These are phyloP conservation scores for Zhuqinia jingwanae DNA, from an alignment of 2,888 invertebrate genomes.

Conservation along the genomic window DNA sequence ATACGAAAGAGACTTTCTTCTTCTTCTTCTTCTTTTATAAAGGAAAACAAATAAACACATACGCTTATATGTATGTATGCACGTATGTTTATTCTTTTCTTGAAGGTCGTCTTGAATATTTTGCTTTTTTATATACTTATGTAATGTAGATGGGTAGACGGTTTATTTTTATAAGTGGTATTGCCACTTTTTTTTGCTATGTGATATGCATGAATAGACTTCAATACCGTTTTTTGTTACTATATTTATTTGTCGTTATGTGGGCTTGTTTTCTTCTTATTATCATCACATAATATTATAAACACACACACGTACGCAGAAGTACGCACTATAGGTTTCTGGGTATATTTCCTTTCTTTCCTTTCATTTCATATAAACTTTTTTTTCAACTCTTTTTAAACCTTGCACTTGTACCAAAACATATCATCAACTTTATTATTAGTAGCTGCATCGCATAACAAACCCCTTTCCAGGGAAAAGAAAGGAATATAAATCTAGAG, in stretches of 20 bases:
- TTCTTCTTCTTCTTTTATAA: too few relatives aligned
- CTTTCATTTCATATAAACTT: not conserved
- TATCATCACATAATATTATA: too few relatives aligned
- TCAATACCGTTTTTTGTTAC: not conserved
- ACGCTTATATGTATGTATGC: too few relatives aligned
- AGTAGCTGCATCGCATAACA: slow-evolving; percentile 3
- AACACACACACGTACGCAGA: too few relatives aligned
- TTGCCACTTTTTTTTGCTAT: not conserved
- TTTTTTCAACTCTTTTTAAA: not conserved
- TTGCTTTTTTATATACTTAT: not conserved
- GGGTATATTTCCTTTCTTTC: slow-evolving; percentile 1
- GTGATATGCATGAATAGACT: not conserved
- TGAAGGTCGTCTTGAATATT: slow-evolving; percentile 10
- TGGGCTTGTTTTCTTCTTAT: slow-evolving; percentile 28
- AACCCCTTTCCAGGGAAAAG: slow-evolving; percentile 16
- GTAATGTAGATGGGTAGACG: too few relatives aligned
- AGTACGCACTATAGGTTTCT: too few relatives aligned
- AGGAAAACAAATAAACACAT: too few relatives aligned
- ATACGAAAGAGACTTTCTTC: too few relatives aligned
- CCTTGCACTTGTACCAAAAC: not conserved
- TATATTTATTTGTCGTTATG: not conserved
- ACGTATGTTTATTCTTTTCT: not conserved
- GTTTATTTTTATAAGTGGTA: too few relatives aligned
- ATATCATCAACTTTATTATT: too few relatives aligned
- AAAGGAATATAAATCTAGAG: not conserved